These are phyloP conservation scores for Idaea aversata DNA, from an alignment of 2,888 invertebrate species.

Conservation along the genomic window DNA sequence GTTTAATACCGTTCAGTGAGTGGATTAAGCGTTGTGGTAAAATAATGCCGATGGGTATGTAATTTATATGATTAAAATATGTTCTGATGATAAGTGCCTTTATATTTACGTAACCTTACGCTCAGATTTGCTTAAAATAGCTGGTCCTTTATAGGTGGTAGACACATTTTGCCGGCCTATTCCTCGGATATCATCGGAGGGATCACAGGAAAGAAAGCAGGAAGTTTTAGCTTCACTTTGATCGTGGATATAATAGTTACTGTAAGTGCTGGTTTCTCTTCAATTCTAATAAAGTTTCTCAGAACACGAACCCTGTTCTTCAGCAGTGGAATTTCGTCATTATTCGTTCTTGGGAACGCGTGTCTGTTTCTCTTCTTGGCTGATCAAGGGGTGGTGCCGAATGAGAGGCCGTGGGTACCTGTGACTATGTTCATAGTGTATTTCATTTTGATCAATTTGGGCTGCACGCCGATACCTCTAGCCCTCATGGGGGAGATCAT, in stretches of 20 bases:
- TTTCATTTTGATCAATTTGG: constrained; percentile 36
- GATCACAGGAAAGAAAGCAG: constrained; percentile 26
- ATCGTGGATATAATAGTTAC: constrained; percentile 37
- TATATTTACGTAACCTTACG: too few relatives aligned
- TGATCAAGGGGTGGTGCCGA: constrained; percentile 20
- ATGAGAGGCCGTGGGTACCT: constrained; percentile 28
- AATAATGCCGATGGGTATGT: too few relatives aligned
- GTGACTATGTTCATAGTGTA: constrained; percentile 33
- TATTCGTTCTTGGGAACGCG: constrained; percentile 26
- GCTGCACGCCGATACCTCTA: constrained; percentile 38
- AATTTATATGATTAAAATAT: too few relatives aligned
- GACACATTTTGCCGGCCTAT: constrained; percentile 43
- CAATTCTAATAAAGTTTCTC: constrained; percentile 26
- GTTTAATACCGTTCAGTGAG: too few relatives aligned
- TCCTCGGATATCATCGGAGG: constrained; percentile 40
- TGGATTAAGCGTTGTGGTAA: too few relatives aligned
- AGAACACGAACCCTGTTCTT: constrained; percentile 42
- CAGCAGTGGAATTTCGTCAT: constrained; percentile 32
- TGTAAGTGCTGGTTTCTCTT: constrained; percentile 28
- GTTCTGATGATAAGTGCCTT: too few relatives aligned
- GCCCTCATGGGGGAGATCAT: constrained; percentile 40
- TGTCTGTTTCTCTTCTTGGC: constrained; percentile 31
- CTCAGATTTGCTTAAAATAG: too few relatives aligned
- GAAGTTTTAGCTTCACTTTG: constrained; percentile 37
- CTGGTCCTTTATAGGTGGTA: too few relatives aligned